Conservation (phyloP, 1,140 invertebrate genomes). For the Ips typographus region DNA sequence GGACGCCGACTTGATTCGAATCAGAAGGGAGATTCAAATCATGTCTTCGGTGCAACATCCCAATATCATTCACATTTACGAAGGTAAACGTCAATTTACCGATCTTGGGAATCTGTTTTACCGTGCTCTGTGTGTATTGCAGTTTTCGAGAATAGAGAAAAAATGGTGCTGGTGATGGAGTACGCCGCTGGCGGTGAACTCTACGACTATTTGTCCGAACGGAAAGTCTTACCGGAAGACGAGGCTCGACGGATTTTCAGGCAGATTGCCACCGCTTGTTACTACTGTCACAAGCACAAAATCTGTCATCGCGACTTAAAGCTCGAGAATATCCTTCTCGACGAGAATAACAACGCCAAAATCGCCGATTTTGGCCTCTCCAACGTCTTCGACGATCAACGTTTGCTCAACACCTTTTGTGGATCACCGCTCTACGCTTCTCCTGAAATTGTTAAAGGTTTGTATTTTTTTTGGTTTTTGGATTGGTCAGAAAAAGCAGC, state of each 20-base stretch:
- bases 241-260: slow-evolving; percentile 95
- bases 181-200: slow-evolving; percentile 97
- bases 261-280: slow-evolving; percentile 96
- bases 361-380: slow-evolving; percentile 99
- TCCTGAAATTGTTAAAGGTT: slow-evolving; percentile 96
- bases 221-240: slow-evolving; percentile 85
- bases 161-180: slow-evolving; percentile 99
- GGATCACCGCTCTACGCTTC: slow-evolving; percentile 97
- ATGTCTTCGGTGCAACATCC: slow-evolving; percentile 98
- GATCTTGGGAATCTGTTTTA: neutral
- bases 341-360: slow-evolving; percentile 95
- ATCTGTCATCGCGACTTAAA: slow-evolving; percentile 98
- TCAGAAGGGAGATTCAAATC: slow-evolving; percentile 96
- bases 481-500: no score
- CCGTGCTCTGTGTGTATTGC: slow-evolving; percentile 2
- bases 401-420: slow-evolving; percentile 92
- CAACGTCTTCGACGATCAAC: slow-evolving; percentile 93
- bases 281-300: slow-evolving; percentile 99
- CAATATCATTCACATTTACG: slow-evolving; percentile 98
- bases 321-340: slow-evolving; percentile 97
- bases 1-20: slow-evolving; percentile 93
- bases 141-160: slow-evolving; percentile 99
- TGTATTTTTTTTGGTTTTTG: neutral
- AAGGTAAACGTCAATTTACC: slow-evolving; percentile 67
- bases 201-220: slow-evolving; percentile 95